Base-by-base conservation (phyloP, 2,888 invertebrate genomes). In the Oegoconia quadripuncta region DNA sequence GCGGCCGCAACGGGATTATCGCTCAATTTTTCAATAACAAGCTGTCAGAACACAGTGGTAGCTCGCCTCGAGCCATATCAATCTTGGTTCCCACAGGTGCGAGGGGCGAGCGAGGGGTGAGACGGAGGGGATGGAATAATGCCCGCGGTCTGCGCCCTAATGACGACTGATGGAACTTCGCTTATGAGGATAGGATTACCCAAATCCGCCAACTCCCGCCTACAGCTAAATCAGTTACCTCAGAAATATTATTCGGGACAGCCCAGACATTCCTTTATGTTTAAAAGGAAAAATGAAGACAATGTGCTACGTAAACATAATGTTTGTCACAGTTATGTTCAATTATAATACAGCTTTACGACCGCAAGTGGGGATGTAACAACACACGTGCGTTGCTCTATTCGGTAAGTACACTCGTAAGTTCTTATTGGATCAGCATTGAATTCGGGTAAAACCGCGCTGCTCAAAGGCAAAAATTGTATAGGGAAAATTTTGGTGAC, bases 1-100 rank as follows among this genome's bases (percentile, higher is more conserved):
- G 59, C 50, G 56, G 59, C 67, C 37, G 64, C 64, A 46, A 52
- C 46, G 73, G 75, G 77, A 78, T 81, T 82, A 82, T 81, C 78
- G 69, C 70, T 81, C 78, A 82, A 80, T 82, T 82, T 83, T 83
- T 79, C 82, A 80, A 80, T 83, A 82, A 81, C 68, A 74, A 70
- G 60, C 78, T 76, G 81, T 81, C 83, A 74, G 68, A 56, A 55
- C 60, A 59, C 61, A 59, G 70, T 58, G 58, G 59, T 52, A 55
- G 59, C 30, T 17, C 62, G 69, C 61, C 58, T 52, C 49, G 52
- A 59, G 54, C 55, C 66, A 64, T 74, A 84, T 84, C 84, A 79
- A 82, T 84, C 84, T 82, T 80, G 58, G 64, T 69, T 63, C 66
- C 70, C 70, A 52, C 72, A 76, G 78, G 78, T 75, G 75, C 52